Evolutionary conservation across 92 coral and sea anemone genomes (phyloP).

Genomic region (Nematostella vectensis): DNA sequence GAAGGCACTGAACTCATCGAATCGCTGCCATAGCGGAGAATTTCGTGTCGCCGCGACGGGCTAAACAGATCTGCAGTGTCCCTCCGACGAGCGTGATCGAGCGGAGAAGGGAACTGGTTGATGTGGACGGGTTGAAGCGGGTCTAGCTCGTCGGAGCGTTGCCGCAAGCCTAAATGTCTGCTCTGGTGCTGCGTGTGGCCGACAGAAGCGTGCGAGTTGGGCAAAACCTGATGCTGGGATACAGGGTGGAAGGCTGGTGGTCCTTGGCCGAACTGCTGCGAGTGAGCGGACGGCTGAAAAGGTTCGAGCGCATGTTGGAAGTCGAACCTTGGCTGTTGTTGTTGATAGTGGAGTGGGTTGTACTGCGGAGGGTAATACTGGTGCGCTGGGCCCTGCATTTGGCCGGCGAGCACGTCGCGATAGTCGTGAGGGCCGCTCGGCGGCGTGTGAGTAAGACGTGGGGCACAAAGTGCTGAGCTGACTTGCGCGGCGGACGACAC

Average conservation of each 20-base stretch:
- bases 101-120: slow-evolving; percentile 79
- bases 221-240: slow-evolving; percentile 68
- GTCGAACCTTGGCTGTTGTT: slow-evolving; percentile 94
- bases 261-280: slow-evolving; percentile 82
- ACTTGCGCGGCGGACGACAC: slow-evolving; percentile 57
- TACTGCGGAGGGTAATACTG: slow-evolving; percentile 93
- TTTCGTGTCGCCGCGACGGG: slow-evolving; percentile 72
- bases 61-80: slow-evolving; percentile 50
- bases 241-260: slow-evolving; percentile 74
- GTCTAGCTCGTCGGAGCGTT: slow-evolving; percentile 62
- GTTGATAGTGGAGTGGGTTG: slow-evolving; percentile 83
- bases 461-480: slow-evolving; percentile 64
- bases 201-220: slow-evolving; percentile 48
- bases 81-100: slow-evolving; percentile 77
- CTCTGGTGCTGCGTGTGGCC: slow-evolving; percentile 63
- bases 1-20: slow-evolving; percentile 43
- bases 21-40: slow-evolving; percentile 55
- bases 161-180: slow-evolving; percentile 68
- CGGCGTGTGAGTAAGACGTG: slow-evolving; percentile 79
- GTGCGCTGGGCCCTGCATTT: slow-evolving; percentile 89
- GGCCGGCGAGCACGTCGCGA: slow-evolving; percentile 85
- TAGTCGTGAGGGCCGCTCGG: slow-evolving; percentile 71
- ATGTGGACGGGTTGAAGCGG: slow-evolving; percentile 79
- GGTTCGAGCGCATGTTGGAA: slow-evolving; percentile 93
- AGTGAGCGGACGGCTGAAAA: slow-evolving; percentile 53